Evolutionary conservation across 2,797 vertebrate genomes (phyloP).

Genomic region (Sarcophilus harrisii): DNA sequence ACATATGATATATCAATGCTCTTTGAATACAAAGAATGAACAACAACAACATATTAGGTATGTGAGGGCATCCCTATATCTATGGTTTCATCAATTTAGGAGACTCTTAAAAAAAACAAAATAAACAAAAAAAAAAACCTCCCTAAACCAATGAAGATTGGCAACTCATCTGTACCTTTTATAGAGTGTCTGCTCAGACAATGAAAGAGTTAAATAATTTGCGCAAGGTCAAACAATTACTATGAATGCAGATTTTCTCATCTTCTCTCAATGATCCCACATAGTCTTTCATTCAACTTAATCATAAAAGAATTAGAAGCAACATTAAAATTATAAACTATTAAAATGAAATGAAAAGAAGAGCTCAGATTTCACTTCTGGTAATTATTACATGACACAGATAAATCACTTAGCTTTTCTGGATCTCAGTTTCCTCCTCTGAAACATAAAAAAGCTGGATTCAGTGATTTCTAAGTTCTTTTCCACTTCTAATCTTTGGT

Average conservation of each 20-base stretch:
- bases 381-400: not conserved
- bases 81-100: not conserved
- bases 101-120: not conserved
- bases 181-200: not conserved
- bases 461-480: not conserved
- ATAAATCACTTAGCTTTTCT: not conserved
- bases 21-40: not conserved
- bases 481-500: not conserved
- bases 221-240: not conserved
- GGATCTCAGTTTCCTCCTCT: not conserved
- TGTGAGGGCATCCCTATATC: not conserved
- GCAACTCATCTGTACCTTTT: not conserved
- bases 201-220: not conserved
- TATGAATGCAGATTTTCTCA: not conserved
- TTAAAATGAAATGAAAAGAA: not conserved
- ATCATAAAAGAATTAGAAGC: not conserved
- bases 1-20: too few relatives aligned
- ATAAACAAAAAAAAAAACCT: not conserved
- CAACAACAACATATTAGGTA: not conserved
- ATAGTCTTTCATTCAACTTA: not conserved
- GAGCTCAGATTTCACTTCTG: not conserved
- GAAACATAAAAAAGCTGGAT: not conserved
- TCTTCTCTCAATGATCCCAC: not conserved
- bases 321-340: not conserved
- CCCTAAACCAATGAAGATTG: not conserved